Evolutionary conservation across 1,140 invertebrate genomes (phyloP).

Genomic region (Pinna nobilis): DNA sequence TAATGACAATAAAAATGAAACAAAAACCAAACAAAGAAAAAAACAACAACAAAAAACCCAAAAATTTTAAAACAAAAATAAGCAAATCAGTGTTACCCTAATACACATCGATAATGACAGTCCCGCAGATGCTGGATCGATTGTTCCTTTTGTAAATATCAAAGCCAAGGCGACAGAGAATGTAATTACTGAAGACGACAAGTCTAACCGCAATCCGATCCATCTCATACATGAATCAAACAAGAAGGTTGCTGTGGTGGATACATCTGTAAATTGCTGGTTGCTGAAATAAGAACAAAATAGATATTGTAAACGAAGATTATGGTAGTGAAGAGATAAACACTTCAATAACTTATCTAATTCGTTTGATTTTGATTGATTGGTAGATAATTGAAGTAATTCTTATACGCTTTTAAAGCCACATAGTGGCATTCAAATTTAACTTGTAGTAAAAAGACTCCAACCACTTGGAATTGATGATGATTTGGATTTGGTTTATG

Average conservation of each 20-base stretch:
- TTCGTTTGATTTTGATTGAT: not conserved
- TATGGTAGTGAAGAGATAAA: not conserved
- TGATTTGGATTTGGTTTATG: no score
- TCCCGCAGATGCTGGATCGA: slow-evolving; percentile 79
- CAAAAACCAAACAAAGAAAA: no score
- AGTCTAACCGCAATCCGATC: slow-evolving; percentile 81
- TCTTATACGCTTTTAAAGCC: not conserved
- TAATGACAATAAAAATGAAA: no score
- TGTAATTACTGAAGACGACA: slow-evolving; percentile 69
- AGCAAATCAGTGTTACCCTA: slow-evolving; percentile 63
- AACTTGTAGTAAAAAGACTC: no score
- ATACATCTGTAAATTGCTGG: slow-evolving; percentile 76
- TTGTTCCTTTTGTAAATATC: slow-evolving; percentile 76
- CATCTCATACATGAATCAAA: slow-evolving; percentile 80
- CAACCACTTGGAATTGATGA: no score
- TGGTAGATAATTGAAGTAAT: not conserved
- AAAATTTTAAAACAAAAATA: no score
- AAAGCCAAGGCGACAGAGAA: slow-evolving; percentile 77
- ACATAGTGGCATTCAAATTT: no score
- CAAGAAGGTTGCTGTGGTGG: slow-evolving; percentile 76
- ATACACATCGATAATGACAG: slow-evolving; percentile 80
- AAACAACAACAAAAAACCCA: no score
- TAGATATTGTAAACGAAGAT: not conserved
- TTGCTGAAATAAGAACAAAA: slow-evolving; percentile 71
- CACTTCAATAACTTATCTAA: not conserved